These are phyloP conservation scores for Drosophila eohydei DNA, from an alignment of 2,888 invertebrate genomes.

Conservation along the genomic window DNA sequence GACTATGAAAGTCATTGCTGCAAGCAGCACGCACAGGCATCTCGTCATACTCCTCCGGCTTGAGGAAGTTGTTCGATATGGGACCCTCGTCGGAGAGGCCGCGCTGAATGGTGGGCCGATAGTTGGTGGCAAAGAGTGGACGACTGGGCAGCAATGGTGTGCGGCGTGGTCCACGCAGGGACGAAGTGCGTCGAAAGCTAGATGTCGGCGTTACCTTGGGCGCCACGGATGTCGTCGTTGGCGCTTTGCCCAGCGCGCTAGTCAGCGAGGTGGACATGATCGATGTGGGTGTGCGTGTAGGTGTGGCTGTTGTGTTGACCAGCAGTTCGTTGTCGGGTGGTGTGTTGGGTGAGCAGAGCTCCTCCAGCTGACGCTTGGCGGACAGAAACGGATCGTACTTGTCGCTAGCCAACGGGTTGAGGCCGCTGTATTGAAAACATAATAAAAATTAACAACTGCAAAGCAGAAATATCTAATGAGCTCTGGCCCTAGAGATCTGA, in stretches of 20 bases:
- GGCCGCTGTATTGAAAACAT: slow-evolving; percentile 29
- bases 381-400: slow-evolving; percentile 91
- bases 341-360: slow-evolving; percentile 88
- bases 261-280: slow-evolving; percentile 77
- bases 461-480: not conserved
- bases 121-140: slow-evolving; percentile 82
- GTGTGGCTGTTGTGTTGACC: slow-evolving; percentile 29
- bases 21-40: slow-evolving; percentile 85
- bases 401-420: slow-evolving; percentile 77
- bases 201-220: slow-evolving; percentile 55
- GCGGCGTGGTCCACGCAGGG: slow-evolving; percentile 83
- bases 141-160: slow-evolving; percentile 79
- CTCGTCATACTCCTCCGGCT: slow-evolving; percentile 85
- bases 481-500: not conserved
- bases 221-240: slow-evolving; percentile 41
- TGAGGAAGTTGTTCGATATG: slow-evolving; percentile 84
- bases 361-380: slow-evolving; percentile 93
- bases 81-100: slow-evolving; percentile 85
- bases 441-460: slow-evolving; percentile 2
- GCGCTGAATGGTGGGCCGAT: slow-evolving; percentile 84
- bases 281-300: not conserved
- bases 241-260: slow-evolving; percentile 29
- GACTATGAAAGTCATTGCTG: slow-evolving; percentile 84
- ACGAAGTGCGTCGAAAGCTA: slow-evolving; percentile 84
- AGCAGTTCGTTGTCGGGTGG: slow-evolving; percentile 73